Evolutionary conservation across 2,797 vertebrate genomes (phyloP).

Genomic region (Eupleurogrammus muticus): DNA sequence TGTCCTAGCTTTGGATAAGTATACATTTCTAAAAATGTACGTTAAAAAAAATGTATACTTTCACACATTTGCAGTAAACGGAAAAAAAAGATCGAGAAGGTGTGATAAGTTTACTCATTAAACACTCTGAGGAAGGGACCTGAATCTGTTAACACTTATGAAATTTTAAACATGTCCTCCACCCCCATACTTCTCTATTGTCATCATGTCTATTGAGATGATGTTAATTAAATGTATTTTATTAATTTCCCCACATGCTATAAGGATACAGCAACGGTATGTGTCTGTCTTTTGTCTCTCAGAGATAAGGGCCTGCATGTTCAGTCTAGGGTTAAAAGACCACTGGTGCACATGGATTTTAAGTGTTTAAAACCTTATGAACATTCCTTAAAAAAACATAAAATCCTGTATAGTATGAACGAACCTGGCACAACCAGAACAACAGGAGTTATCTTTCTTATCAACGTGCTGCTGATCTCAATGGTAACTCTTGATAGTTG

Average conservation of each 20-base stretch:
- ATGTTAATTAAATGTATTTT: conserved; percentile 20
- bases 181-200: conserved; percentile 13
- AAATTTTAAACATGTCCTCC: conserved; percentile 21
- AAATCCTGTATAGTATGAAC: too few relatives aligned
- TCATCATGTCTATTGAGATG: conserved; percentile 20
- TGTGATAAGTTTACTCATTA: not conserved
- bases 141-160: conserved; percentile 6
- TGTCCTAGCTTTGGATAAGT: not conserved
- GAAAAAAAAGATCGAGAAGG: not conserved
- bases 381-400: too few relatives aligned
- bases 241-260: conserved; percentile 26
- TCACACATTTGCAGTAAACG: not conserved
- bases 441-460: too few relatives aligned
- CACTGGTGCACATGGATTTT: too few relatives aligned
- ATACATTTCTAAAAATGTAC: not conserved
- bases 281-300: too few relatives aligned
- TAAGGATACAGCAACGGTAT: too few relatives aligned
- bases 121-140: not conserved
- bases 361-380: too few relatives aligned
- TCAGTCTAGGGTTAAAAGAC: too few relatives aligned
- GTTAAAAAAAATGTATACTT: not conserved
- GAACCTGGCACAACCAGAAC: too few relatives aligned
- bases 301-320: too few relatives aligned
- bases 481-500: too few relatives aligned
- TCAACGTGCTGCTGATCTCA: too few relatives aligned